A percentile compares a stretch with the other conserved stretches of the same genome.
phyloP scores from a whole-genome alignment of 2,888 invertebrate genomes.

The Drosophila subsilvestris region DNA sequence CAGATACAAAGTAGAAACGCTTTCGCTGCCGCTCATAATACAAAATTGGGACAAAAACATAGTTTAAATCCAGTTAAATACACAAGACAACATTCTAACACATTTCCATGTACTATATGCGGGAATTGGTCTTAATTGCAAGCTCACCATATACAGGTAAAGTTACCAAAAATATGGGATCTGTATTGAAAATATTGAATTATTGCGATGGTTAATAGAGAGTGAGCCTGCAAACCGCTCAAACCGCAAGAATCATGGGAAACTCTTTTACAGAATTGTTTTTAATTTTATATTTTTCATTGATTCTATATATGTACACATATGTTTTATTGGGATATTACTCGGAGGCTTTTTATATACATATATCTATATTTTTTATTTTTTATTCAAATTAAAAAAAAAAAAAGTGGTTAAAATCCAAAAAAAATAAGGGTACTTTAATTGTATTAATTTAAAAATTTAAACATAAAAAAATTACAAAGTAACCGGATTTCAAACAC shows the following conservation, averaged over 20 bases:
- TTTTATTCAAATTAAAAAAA: too few species aligned
- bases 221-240: too few species aligned
- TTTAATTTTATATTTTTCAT: too few species aligned
- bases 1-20: conserved; percentile 50
- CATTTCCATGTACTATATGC: conserved; percentile 4
- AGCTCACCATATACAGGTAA: conserved; percentile 19
- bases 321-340: too few species aligned
- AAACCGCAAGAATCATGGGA: too few species aligned
- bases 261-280: too few species aligned
- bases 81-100: conserved; percentile 22
- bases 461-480: background rate
- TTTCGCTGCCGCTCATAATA: conserved; percentile 52
- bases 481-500: background rate
- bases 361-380: background rate
- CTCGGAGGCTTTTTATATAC: too few species aligned
- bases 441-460: background rate
- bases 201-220: too few species aligned
- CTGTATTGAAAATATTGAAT: too few species aligned
- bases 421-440: background rate
- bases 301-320: too few species aligned
- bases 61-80: conserved; percentile 23
- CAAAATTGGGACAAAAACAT: background rate
- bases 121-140: conserved; percentile 2
- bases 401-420: background rate
- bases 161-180: background rate